Evolutionary conservation across 2,888 invertebrate genomes (phyloP), one percentile per base, ranked within the genome.

Genomic region (Tuta absoluta): DNA sequence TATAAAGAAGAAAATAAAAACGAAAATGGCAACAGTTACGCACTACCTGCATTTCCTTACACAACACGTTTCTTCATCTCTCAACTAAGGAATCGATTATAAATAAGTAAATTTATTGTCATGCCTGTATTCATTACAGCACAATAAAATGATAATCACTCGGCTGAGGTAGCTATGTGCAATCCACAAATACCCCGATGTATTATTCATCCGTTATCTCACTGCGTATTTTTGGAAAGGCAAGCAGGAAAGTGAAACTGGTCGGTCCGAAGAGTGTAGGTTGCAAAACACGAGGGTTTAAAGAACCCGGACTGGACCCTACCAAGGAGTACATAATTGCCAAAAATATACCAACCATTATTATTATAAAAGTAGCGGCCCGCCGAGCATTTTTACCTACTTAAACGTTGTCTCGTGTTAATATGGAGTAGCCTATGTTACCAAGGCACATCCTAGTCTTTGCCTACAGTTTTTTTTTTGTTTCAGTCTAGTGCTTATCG

Each of bases 191-290:
- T 70, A 71, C 69, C 66, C 64, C 41, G 65, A 86, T 84, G 80
- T 82, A 84, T 82, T 83, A 85, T 84, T 85, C 81, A 84, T 85
- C 75, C 68, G 81, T 86, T 85, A 86, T 86, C 82, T 85, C 81
- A 81, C 73, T 76, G 76, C 78, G 74, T 81, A 88, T 85, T 86
- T 86, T 80, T 76, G 75, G 70, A 87, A 88, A 89, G 87, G 87
- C 87, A 85, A 81, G 78, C 83, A 86, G 77, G 80, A 89, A 90
- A 91, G 90, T 87, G 89, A 90, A 89, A 90, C 84, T 82, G 82
- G 79, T 80, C 73, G 77, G 80, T 76, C 79, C 83, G 82, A 84
- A 89, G 86, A 87, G 83, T 84, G 79, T 79, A 71, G 78, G 78
- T 86, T 82, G 81, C 81, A 83, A 85, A 76, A 85, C 76, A 71